A percentile compares a stretch with the other conserved stretches of the same genome.
These are phyloP conservation scores for Laticauda laticaudata DNA, from an alignment of 2,113 vertebrate genomes.

Conservation along the genomic window DNA sequence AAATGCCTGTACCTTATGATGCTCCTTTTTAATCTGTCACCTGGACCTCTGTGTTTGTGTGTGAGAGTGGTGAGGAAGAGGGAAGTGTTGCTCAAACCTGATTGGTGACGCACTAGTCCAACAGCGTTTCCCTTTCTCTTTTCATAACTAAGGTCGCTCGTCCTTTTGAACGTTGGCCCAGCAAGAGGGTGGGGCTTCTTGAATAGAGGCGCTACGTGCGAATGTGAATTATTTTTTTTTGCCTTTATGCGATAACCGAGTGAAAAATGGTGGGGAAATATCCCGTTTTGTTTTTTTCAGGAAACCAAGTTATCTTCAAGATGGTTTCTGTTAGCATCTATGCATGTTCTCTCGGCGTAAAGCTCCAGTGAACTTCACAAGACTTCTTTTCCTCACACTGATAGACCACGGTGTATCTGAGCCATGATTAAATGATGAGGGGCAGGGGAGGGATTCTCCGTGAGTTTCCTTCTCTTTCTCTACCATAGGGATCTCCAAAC, in stretches of 20 bases:
- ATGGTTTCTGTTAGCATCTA: neutral
- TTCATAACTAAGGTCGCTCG: neutral
- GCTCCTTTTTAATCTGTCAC: no score
- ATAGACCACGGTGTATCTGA: neutral
- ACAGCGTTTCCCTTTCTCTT: neutral
- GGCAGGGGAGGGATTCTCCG: neutral
- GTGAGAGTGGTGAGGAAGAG: no score
- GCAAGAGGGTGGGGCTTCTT: neutral
- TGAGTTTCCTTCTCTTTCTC: neutral
- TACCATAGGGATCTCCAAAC: neutral
- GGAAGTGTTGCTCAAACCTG: neutral
- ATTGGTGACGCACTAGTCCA: neutral
- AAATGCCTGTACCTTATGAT: no score
- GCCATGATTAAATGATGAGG: neutral
- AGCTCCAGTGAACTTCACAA: neutral
- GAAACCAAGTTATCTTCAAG: neutral
- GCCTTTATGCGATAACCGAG: neutral
- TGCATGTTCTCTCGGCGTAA: neutral
- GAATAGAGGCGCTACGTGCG: neutral
- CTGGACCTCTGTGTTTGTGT: no score
- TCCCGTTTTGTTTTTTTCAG: neutral
- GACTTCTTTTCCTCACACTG: neutral
- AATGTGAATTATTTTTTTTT: neutral
- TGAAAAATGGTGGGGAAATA: neutral
- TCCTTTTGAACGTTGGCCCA: neutral